Percentiles rank a stretch among this genome's conserved stretches.
Conservation (phyloP, 1,140 invertebrate genomes). For the Eufriesea mexicana region DNA sequence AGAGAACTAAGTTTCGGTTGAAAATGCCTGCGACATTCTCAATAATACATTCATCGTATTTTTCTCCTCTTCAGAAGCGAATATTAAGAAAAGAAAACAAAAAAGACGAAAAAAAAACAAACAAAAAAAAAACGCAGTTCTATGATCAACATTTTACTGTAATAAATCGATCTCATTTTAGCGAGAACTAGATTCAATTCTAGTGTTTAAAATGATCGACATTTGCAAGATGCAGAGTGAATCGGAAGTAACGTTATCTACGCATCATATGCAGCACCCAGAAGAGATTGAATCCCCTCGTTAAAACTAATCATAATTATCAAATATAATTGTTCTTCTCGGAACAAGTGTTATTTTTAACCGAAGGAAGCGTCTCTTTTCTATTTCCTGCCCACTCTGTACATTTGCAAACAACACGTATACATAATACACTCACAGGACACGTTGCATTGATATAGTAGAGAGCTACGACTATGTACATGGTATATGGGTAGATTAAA, state of each 20-base stretch:
- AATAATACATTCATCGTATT: slow-evolving; percentile 64
- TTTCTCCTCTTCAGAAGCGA: slow-evolving; percentile 43
- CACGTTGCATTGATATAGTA: slow-evolving; percentile 37
- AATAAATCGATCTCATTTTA: slow-evolving; percentile 45
- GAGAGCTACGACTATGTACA: slow-evolving; percentile 45
- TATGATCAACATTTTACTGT: slow-evolving; percentile 31
- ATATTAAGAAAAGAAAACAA: neutral
- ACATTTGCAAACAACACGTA: neutral
- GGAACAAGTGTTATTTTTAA: neutral
- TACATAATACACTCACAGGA: slow-evolving; percentile 16
- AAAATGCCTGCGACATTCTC: slow-evolving; percentile 66
- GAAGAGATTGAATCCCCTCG: too few species aligned
- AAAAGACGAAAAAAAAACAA: neutral
- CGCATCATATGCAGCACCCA: too few species aligned
- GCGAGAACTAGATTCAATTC: slow-evolving; percentile 24
- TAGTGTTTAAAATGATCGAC: slow-evolving; percentile 16
- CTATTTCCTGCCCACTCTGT: slow-evolving; percentile 1
- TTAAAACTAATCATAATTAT: neutral
- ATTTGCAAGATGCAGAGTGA: slow-evolving; percentile 3
- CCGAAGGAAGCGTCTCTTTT: neutral
- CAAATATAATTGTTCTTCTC: neutral
- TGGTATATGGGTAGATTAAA: slow-evolving; percentile 51
- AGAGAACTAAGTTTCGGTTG: slow-evolving; percentile 31
- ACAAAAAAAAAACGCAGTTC: neutral
- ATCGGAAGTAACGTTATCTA: neutral